Evolutionary conservation across 2,797 vertebrate species (phyloP), one percentile per base, ranked within the genome.

Genomic region (Gymnothorax javanicus): DNA sequence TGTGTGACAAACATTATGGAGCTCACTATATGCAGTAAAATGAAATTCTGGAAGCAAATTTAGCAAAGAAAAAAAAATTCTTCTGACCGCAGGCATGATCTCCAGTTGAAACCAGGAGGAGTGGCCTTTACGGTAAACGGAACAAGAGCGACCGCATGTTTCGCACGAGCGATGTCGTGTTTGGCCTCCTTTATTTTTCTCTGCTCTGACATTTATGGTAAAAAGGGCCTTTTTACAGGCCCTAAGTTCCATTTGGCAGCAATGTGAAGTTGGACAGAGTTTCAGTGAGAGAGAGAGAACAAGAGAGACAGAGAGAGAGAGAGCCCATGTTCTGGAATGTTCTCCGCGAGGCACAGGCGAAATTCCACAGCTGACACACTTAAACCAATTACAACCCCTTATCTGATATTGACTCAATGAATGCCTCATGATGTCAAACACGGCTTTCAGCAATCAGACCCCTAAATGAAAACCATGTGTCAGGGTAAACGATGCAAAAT

Each of bases 401-500:
- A 85, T 85, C 84, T 64, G 83, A 52, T 84, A 52, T 52, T 73
- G 67, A 56, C 64, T 85, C 67, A 25, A 17, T 56, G 69, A 73
- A 69, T 56, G n/a, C 43, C 83, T 84, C 33, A 69, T 67, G 84
- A 73, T 85, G 84, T 85, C 84, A 85, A 85, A 73, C 50, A 33
- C 64, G 43, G 50, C 85, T 77, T 81, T 85, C 69, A 71, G 54
- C 64, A 85, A 71, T 85, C 67, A 85, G 60, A 4, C 12, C 20
- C 50, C 0, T 8, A 71, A 86, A 86, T 86, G 25, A 23, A 33
- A 86, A 71, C 71, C 89, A 90, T 0, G 62, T 20, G 83, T 86
- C n/a, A 43, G 92, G 91, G 91, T 86, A 87, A 91, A 93, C 86
- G 94, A 91, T 90, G 90, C 90, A 71, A 89, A 86, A 25, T 91